Evolutionary conservation across 2,888 invertebrate species (phyloP).

Genomic region (Encarsia formosa): DNA sequence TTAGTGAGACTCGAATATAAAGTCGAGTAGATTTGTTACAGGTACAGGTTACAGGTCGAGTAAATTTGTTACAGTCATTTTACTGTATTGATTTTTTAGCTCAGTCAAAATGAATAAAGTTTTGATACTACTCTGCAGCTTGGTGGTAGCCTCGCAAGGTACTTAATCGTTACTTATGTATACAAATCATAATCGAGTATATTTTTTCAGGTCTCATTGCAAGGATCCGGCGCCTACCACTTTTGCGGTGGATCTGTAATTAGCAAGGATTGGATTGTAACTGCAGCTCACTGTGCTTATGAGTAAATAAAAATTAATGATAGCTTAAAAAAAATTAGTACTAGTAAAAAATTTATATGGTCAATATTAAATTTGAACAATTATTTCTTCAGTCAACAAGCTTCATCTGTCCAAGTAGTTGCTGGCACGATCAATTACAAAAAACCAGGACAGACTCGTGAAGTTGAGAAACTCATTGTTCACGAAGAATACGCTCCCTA

Average conservation of each 20-base stretch:
- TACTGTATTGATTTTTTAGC: too few relatives aligned
- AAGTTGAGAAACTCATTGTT: slow-evolving; percentile 19
- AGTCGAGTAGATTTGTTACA: too few relatives aligned
- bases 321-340: neutral
- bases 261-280: slow-evolving; percentile 22
- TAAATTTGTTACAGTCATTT: too few relatives aligned
- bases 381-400: neutral
- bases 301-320: neutral
- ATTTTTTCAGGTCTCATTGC: slow-evolving; percentile 19
- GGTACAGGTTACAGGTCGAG: too few relatives aligned
- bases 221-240: slow-evolving; percentile 9
- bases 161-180: too few relatives aligned
- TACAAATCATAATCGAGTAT: too few relatives aligned
- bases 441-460: slow-evolving; percentile 13
- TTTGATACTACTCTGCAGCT: too few relatives aligned
- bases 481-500: slow-evolving; percentile 27
- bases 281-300: slow-evolving; percentile 18
- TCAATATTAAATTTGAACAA: neutral
- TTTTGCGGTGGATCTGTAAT: slow-evolving; percentile 29
- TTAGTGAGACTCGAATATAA: too few relatives aligned
- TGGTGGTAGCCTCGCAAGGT: too few relatives aligned
- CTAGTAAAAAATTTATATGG: neutral
- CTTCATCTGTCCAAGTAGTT: slow-evolving; percentile 28
- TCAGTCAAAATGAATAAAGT: too few relatives aligned
- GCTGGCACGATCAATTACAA: slow-evolving; percentile 30